Evolutionary conservation across 2,888 invertebrate genomes (phyloP).

Genomic region (Athalia circularis): DNA sequence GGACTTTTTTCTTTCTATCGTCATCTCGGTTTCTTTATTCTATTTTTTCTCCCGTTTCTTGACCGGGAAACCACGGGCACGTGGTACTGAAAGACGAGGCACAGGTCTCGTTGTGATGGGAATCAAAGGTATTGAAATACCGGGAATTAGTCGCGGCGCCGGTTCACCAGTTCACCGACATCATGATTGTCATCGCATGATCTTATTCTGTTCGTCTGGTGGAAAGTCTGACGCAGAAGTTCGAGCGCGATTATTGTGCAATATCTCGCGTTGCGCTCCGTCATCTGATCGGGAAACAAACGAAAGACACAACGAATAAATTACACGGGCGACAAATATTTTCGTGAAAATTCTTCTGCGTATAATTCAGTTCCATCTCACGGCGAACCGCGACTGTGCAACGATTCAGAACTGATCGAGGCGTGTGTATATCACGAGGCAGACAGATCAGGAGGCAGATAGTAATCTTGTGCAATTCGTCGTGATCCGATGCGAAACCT

Average conservation of each 20-base stretch:
- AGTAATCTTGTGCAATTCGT: constrained; percentile 40
- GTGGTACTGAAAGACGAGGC: constrained; percentile 18
- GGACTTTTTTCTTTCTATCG: too few relatives aligned
- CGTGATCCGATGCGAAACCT: constrained; percentile 31
- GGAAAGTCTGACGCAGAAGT: too few relatives aligned
- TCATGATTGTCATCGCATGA: constrained; percentile 8
- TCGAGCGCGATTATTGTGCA: not conserved
- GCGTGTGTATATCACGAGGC: constrained; percentile 38
- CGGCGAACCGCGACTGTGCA: constrained; percentile 19
- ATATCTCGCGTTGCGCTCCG: not conserved
- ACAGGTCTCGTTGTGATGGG: not conserved
- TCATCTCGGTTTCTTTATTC: not conserved
- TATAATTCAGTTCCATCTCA: not conserved
- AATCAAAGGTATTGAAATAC: constrained; percentile 31
- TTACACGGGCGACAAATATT: not conserved
- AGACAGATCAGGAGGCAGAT: constrained; percentile 41
- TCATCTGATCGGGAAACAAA: constrained; percentile 8
- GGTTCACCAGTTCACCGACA: constrained; percentile 28
- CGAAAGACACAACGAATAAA: not conserved
- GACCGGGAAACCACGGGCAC: constrained; percentile 3
- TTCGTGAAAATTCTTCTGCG: not conserved
- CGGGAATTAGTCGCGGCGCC: constrained; percentile 27
- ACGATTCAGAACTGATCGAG: not conserved
- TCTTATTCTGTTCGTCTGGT: too few relatives aligned
- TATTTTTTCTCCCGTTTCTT: not conserved